A percentile compares a stretch with the other conserved stretches of the same genome.
phyloP scores from a whole-genome alignment of 1,140 invertebrate species.

The Spodoptera litura region DNA sequence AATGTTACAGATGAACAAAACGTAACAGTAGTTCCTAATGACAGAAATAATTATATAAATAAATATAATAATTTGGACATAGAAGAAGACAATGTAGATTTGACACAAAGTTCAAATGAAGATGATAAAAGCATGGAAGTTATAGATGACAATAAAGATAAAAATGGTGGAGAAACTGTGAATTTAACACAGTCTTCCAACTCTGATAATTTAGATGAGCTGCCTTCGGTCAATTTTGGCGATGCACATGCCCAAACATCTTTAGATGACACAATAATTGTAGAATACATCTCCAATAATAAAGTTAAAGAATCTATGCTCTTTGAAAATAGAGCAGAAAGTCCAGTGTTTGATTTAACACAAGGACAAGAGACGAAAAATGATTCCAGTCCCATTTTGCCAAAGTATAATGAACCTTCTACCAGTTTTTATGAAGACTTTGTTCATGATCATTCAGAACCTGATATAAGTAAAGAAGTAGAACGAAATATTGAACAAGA shows the following conservation, averaged over 20 bases:
- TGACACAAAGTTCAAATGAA: conserved; percentile 44
- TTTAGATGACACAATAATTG: conserved; percentile 61
- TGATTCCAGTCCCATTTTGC: conserved; percentile 1
- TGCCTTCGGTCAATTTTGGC: conserved; percentile 51
- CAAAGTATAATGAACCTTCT: background rate
- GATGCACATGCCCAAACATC: conserved; percentile 41
- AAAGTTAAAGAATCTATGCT: conserved; percentile 1
- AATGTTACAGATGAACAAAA: conserved; percentile 21
- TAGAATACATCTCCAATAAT: conserved; percentile 45
- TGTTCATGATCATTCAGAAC: conserved; percentile 52
- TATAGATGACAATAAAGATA: background rate
- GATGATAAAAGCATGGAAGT: background rate
- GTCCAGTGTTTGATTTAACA: conserved; percentile 40
- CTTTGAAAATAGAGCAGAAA: background rate
- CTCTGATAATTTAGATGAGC: conserved; percentile 38
- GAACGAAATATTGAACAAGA: conserved; percentile 22
- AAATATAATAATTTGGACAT: background rate
- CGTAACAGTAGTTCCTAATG: conserved; percentile 8
- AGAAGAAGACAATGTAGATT: conserved; percentile 50
- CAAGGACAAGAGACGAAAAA: conserved; percentile 11
- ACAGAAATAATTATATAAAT: too few species aligned
- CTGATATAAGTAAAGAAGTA: conserved; percentile 48
- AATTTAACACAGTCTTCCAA: conserved; percentile 66
- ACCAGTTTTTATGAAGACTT: conserved; percentile 57
- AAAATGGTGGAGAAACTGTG: conserved; percentile 10